Evolutionary conservation across 2,888 invertebrate genomes (phyloP).

Genomic region (Hanleya hanleyi): DNA sequence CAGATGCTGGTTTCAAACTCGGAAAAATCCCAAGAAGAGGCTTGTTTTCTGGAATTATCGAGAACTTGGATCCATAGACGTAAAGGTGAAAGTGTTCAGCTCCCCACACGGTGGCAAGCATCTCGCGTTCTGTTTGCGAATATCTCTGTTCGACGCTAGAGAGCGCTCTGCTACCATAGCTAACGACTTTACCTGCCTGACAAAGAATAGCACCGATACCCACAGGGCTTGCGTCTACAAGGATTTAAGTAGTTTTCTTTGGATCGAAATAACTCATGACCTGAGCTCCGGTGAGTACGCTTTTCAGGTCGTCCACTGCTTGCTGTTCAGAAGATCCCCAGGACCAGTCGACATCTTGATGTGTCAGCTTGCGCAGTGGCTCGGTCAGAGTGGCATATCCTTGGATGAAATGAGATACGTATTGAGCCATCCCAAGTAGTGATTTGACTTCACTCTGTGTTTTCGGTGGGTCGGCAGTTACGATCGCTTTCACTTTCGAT

Average conservation of each 20-base stretch:
- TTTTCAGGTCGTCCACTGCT: constrained; percentile 17
- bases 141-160: constrained; percentile 22
- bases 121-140: constrained; percentile 28
- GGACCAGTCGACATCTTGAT: not conserved
- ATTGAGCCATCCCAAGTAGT: constrained; percentile 29
- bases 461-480: constrained; percentile 7
- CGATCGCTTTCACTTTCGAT: constrained; percentile 6
- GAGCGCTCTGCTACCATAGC: constrained; percentile 18
- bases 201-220: constrained; percentile 25
- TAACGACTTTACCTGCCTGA: constrained; percentile 16
- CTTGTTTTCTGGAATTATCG: constrained; percentile 47
- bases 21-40: constrained; percentile 39
- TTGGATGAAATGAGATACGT: constrained; percentile 27
- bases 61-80: constrained; percentile 40
- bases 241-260: constrained; percentile 9
- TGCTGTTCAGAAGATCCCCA: constrained; percentile 9
- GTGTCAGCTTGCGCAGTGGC: constrained; percentile 30
- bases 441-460: constrained; percentile 15
- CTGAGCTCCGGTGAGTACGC: not conserved
- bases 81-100: constrained; percentile 40
- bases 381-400: constrained; percentile 20
- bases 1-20: constrained; percentile 32
- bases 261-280: constrained; percentile 24
- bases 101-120: constrained; percentile 38
- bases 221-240: constrained; percentile 25